Evolutionary conservation across 2,888 invertebrate genomes (phyloP).

Genomic region (Pyrrhia umbra): DNA sequence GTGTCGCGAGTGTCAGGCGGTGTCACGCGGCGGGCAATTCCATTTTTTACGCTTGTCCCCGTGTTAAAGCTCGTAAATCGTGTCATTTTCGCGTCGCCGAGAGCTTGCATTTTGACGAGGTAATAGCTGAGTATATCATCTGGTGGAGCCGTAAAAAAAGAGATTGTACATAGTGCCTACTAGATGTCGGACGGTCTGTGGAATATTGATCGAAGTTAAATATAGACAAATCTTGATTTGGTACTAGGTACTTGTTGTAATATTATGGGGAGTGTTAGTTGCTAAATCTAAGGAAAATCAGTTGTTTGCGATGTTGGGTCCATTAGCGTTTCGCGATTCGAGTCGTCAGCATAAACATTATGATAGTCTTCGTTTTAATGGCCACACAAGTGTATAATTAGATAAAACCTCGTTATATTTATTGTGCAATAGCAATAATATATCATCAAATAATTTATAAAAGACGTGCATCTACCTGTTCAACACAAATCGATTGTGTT

Average conservation of each 20-base stretch:
- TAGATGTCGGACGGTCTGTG: background rate
- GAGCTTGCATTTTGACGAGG: slow-evolving; percentile 73
- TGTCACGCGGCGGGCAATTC: slow-evolving; percentile 49
- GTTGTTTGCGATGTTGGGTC: too few relatives aligned
- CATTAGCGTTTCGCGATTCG: too few relatives aligned
- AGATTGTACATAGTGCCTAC: slow-evolving; percentile 12
- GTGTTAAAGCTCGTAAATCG: slow-evolving; percentile 76
- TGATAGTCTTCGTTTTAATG: slow-evolving; percentile 14
- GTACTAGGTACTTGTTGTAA: background rate
- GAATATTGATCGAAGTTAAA: background rate
- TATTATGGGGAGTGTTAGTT: background rate
- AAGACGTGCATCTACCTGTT: background rate
- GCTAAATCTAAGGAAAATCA: too few relatives aligned
- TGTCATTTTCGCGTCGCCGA: slow-evolving; percentile 76
- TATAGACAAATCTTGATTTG: background rate
- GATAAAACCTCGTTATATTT: slow-evolving; percentile 39
- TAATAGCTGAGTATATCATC: slow-evolving; percentile 75
- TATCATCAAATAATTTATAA: slow-evolving; percentile 31
- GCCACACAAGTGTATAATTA: slow-evolving; percentile 40
- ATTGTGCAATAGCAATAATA: slow-evolving; percentile 27
- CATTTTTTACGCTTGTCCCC: slow-evolving; percentile 62
- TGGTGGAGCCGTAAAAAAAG: slow-evolving; percentile 48
- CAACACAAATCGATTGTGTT: slow-evolving; percentile 6
- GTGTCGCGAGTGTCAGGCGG: slow-evolving; percentile 43
- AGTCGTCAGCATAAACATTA: background rate